Conservation (phyloP, 92 coral and sea anemone species). For the Blastomussa wellsi region DNA sequence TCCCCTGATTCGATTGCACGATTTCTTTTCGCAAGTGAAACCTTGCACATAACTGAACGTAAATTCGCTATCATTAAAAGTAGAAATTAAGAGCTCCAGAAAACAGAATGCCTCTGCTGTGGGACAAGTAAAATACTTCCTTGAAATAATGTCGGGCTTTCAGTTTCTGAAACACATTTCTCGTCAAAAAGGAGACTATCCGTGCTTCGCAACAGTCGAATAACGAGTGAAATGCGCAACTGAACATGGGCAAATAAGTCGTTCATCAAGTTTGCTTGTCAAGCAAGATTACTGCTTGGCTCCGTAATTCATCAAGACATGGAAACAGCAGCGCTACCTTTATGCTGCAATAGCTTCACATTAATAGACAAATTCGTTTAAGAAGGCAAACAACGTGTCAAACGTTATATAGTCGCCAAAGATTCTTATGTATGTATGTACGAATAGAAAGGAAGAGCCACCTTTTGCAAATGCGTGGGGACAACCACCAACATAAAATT, state of each 20-base stretch:
- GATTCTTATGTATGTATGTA: no score
- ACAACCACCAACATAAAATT: background rate
- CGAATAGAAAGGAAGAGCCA: background rate
- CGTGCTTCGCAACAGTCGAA: background rate
- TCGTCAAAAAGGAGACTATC: background rate
- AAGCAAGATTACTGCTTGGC: background rate
- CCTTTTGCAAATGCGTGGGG: constrained; percentile 1
- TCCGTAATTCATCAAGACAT: background rate
- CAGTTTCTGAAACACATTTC: background rate
- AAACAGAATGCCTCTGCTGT: background rate
- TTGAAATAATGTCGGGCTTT: background rate
- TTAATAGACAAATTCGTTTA: background rate
- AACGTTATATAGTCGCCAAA: background rate
- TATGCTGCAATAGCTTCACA: background rate
- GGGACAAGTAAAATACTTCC: background rate
- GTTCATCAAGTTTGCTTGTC: background rate
- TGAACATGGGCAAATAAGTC: background rate
- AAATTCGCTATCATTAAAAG: background rate
- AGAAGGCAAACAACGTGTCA: background rate
- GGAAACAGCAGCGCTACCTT: background rate
- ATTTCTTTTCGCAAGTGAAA: background rate
- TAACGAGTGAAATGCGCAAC: background rate
- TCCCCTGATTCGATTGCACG: background rate
- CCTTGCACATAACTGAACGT: background rate
- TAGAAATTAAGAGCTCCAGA: background rate